A percentile compares a stretch with the other conserved stretches of the same genome.
Conservation (phyloP, 2,797 vertebrate species). For the Tapirus indicus region DNA sequence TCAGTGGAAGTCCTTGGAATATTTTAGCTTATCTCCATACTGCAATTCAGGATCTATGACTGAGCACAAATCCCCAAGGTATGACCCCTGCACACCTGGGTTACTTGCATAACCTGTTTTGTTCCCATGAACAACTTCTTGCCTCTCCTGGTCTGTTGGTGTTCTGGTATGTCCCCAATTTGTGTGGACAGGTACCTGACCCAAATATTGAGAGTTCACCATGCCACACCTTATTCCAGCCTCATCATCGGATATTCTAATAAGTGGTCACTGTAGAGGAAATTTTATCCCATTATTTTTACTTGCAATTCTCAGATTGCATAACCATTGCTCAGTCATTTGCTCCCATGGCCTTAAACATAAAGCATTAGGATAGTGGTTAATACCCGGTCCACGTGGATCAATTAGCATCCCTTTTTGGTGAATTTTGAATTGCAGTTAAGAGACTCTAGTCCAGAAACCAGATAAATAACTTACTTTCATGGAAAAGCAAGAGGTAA, state of each 20-base stretch:
- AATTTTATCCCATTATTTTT: not conserved
- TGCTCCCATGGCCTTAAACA: not conserved
- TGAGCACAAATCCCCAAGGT: not conserved
- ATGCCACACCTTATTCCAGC: not conserved
- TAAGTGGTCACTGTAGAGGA: not conserved
- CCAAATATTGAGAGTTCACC: not conserved
- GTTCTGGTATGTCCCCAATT: not conserved
- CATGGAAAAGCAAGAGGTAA: not conserved
- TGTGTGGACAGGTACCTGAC: not conserved
- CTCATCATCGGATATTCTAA: not conserved
- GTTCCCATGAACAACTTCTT: not conserved
- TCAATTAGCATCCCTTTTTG: not conserved
- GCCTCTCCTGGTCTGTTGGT: not conserved
- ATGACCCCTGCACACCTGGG: too few species aligned
- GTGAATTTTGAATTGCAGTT: not conserved
- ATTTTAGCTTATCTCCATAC: not conserved
- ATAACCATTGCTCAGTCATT: not conserved
- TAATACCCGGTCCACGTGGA: not conserved
- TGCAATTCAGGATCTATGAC: not conserved
- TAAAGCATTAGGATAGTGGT: not conserved
- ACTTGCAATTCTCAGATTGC: not conserved
- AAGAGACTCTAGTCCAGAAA: not conserved
- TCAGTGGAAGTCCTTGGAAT: not conserved
- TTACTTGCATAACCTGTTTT: not conserved
- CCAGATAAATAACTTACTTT: not conserved